These are phyloP conservation scores for Cephus cinctus DNA, from an alignment of 1,140 invertebrate species.

Conservation along the genomic window DNA sequence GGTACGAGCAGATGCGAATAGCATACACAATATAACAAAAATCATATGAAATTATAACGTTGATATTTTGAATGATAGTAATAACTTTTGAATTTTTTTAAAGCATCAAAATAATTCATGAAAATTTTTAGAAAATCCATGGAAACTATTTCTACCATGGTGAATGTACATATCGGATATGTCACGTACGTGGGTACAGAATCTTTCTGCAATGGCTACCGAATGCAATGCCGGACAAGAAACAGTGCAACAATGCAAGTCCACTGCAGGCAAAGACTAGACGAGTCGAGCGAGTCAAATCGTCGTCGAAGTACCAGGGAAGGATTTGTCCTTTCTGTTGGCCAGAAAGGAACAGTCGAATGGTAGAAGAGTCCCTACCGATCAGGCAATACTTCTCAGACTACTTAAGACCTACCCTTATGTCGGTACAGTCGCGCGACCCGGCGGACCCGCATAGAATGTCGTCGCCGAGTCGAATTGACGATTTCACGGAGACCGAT, in stretches of 20 bases:
- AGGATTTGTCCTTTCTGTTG: slow-evolving; percentile 24
- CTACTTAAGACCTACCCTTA: slow-evolving; percentile 33
- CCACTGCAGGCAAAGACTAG: not conserved
- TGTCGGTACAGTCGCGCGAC: slow-evolving; percentile 36
- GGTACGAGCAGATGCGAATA: too few relatives aligned
- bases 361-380: not conserved
- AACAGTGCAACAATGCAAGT: slow-evolving; percentile 16
- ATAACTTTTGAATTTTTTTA: too few relatives aligned
- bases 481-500: slow-evolving; percentile 52
- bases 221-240: slow-evolving; percentile 11
- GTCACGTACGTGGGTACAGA: slow-evolving; percentile 8
- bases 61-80: too few relatives aligned
- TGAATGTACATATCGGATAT: too few relatives aligned
- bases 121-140: too few relatives aligned
- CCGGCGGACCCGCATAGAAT: slow-evolving; percentile 36
- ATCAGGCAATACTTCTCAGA: slow-evolving; percentile 27
- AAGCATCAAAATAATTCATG: too few relatives aligned
- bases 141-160: too few relatives aligned
- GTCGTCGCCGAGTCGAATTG: slow-evolving; percentile 49
- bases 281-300: slow-evolving; percentile 33
- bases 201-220: too few relatives aligned
- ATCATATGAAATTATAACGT: too few relatives aligned
- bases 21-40: too few relatives aligned
- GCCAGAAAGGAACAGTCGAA: not conserved
- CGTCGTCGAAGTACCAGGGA: slow-evolving; percentile 13